Evolutionary conservation across 2,888 invertebrate genomes (phyloP), one percentile per base, ranked within the genome.

Genomic region (Ectobius pallidus): DNA sequence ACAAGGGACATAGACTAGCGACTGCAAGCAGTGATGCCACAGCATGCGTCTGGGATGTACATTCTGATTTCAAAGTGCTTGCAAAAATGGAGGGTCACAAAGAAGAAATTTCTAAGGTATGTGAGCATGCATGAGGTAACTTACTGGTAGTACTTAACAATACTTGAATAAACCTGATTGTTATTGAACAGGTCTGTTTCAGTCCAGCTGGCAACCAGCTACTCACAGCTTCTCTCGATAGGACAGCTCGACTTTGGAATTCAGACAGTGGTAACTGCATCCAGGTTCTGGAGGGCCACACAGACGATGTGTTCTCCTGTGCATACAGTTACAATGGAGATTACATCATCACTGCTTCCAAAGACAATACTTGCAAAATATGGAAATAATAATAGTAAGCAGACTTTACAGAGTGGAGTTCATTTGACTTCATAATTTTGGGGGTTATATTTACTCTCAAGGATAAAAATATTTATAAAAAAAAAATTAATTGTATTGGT

Each of bases 241-340:
- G 89, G 74, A 91, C 91, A 11, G 90, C 92, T 0, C 85, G 92
- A 39, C 81, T 94, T 4, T 94, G 94, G 93, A 89, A 91, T 78
- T 82, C 88, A 0, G 85, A 85, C 52, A 87, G 87, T 6, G 91
- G 92, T 0, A 87, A 83, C 69, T 79, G 80, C 71, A 85, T 88
- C 32, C 93, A 94, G 84, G 87, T 91, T 14, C 84, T 94, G 3
- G 87, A 89, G 11, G 93, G 92, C 0, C 94, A 94, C 78, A 87
- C 88, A 20, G 91, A 91, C 7, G 93, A 94, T 81, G 91, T 94
- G 55, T 93, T 94, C 83, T 92, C 92, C n/a, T 92, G 92, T 78
- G 90, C 91, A 1, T 94, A 90, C 81, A 93, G 91, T 42, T 93
- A 94, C 81, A 86, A 89, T 0, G 94, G 93, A 0, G 91, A 92